These are phyloP conservation scores for silkworm (Bombyx mori) DNA, from an alignment of 1,140 invertebrate genomes.

Conservation along the genomic window DNA sequence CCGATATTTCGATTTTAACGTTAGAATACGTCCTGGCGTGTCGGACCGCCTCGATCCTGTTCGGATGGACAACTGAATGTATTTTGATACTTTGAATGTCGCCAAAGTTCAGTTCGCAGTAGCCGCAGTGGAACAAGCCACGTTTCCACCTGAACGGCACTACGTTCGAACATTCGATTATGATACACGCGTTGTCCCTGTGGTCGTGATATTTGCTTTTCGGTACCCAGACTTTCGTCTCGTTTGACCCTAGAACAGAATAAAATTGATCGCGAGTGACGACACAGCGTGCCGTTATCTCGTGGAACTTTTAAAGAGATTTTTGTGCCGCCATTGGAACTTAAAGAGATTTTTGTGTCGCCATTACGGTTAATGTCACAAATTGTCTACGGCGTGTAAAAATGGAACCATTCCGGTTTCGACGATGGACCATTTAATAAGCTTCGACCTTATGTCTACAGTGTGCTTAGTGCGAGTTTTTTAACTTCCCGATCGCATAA, in stretches of 20 bases:
- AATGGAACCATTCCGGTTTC: too few species aligned
- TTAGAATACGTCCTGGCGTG: constrained; percentile 30
- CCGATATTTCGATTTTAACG: constrained; percentile 48
- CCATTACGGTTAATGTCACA: too few species aligned
- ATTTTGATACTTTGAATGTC: constrained; percentile 36
- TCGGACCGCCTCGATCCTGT: constrained; percentile 35
- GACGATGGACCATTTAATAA: too few species aligned
- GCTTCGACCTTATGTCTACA: too few species aligned
- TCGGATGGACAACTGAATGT: constrained; percentile 35
- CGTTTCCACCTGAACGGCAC: constrained; percentile 54
- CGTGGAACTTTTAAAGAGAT: constrained; percentile 10
- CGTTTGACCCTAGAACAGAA: constrained; percentile 50
- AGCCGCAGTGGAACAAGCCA: constrained; percentile 45
- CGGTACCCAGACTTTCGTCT: constrained; percentile 43
- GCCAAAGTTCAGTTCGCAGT: constrained; percentile 39
- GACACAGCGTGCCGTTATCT: constrained; percentile 6
- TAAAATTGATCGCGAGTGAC: constrained; percentile 14
- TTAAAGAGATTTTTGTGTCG: too few species aligned
- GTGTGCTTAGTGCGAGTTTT: too few species aligned
- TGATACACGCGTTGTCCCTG: constrained; percentile 54
- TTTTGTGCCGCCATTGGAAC: too few species aligned
- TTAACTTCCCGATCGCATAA: too few species aligned
- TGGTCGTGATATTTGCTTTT: constrained; percentile 52
- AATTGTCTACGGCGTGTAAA: too few species aligned
- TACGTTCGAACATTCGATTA: constrained; percentile 52